These are phyloP conservation scores for Orius laevigatus DNA, from an alignment of 1,140 invertebrate species.

Conservation along the genomic window DNA sequence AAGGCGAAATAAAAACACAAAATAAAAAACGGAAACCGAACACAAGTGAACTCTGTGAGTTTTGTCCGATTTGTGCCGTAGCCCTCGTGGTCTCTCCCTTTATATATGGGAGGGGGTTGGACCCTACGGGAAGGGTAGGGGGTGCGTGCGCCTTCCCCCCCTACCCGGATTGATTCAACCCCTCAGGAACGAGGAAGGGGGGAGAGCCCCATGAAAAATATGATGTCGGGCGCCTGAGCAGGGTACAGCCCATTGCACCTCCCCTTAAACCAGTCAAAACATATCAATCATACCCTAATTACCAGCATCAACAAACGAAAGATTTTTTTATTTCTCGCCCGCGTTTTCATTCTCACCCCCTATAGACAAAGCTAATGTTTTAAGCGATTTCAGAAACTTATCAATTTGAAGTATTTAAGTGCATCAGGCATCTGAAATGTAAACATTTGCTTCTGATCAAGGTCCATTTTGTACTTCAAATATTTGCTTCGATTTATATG, in stretches of 20 bases:
- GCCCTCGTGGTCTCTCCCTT: slow-evolving; percentile 2
- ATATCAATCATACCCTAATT: slow-evolving; percentile 11
- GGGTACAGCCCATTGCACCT: not conserved
- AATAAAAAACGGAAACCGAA: slow-evolving; percentile 19
- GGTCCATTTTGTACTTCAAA: too few relatives aligned
- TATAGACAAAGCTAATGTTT: not conserved
- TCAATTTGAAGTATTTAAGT: not conserved
- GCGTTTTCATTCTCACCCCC: not conserved
- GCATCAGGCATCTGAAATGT: too few relatives aligned
- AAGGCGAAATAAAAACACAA: slow-evolving; percentile 19
- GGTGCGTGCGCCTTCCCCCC: slow-evolving; percentile 14
- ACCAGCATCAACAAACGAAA: not conserved
- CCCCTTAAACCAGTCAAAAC: slow-evolving; percentile 8
- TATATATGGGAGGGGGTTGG: slow-evolving; percentile 16
- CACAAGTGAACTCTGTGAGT: slow-evolving; percentile 13
- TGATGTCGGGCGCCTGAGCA: slow-evolving; percentile 6
- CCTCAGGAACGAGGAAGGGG: not conserved
- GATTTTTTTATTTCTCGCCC: not conserved
- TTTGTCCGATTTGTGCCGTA: slow-evolving; percentile 9
- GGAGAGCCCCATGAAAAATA: slow-evolving; percentile 16
- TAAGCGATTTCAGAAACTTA: not conserved
- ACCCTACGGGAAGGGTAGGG: slow-evolving; percentile 12
- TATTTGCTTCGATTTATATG: too few relatives aligned
- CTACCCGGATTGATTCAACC: slow-evolving; percentile 10
- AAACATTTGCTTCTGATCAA: too few relatives aligned